phyloP scores from a whole-genome alignment of 2,888 invertebrate genomes.

The Elegia similella region DNA sequence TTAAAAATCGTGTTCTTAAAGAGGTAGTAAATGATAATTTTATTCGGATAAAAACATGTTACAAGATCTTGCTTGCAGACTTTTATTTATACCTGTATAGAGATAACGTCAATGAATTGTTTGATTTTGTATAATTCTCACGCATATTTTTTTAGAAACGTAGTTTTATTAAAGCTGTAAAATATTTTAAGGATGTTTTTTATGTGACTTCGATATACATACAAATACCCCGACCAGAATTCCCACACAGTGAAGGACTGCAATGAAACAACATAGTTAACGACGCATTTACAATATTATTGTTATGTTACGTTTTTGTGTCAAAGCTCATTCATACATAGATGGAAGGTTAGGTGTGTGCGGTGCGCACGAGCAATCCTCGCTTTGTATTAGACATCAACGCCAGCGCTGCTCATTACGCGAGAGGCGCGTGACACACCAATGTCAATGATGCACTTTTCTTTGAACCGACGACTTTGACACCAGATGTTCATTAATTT shows the following conservation, averaged over 20 bases:
- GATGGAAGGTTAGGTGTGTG: slow-evolving; percentile 34
- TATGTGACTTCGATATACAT: neutral
- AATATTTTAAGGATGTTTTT: neutral
- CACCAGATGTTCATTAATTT: neutral
- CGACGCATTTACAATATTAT: neutral
- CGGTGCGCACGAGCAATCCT: slow-evolving; percentile 38
- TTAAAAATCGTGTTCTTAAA: slow-evolving; percentile 17
- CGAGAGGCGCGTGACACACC: neutral
- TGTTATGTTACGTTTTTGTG: slow-evolving; percentile 32
- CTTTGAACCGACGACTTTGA: neutral
- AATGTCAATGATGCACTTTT: neutral
- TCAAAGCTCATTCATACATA: slow-evolving; percentile 48
- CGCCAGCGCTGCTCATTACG: slow-evolving; percentile 23
- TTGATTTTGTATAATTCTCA: neutral
- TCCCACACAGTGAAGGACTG: too few relatives aligned
- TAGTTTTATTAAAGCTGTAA: neutral
- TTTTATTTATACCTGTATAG: slow-evolving; percentile 1
- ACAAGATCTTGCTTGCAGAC: neutral
- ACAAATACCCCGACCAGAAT: too few relatives aligned
- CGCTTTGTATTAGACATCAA: slow-evolving; percentile 54
- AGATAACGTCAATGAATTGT: neutral
- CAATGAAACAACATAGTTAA: neutral
- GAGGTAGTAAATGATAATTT: slow-evolving; percentile 5
- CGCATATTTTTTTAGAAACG: neutral
- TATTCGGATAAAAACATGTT: neutral